Evolutionary conservation across 2,888 invertebrate species (phyloP), one percentile per base, ranked within the genome.

Genomic region (Erebia epiphron): DNA sequence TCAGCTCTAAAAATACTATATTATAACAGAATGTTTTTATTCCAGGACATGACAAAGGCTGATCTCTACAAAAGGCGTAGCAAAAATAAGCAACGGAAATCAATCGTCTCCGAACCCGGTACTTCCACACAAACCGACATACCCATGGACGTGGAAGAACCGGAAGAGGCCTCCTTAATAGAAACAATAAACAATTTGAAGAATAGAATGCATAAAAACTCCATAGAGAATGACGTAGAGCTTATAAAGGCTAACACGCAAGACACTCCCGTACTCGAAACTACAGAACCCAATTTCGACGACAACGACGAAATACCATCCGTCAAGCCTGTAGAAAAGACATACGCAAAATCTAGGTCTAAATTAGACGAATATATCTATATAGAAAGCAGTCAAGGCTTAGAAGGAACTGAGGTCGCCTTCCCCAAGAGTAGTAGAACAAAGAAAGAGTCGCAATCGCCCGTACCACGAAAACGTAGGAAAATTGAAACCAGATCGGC

Each of bases 21-120:
- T 35, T 35, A 35, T 41, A 16, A 43, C 1, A 26, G 58, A 13
- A 26, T 50, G 14, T 18, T 7, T 62, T 8, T 62, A 18, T 71
- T 74, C 65, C 52, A 93, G 92, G 92, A 93, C 78, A 92, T 92
- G 92, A 92, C 92, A 68, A 91, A 92, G 82, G 92, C 92, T 0
- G 91, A 92, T 14, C 84, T 93, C 0, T 92, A 92, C 86, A 91
- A 92, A 71, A 90, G 92, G 1, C 83, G 92, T 43, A 90, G 83
- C 81, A 93, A 92, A 76, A 91, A 85, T 81, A 92, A 90, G 75
- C 89, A 85, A 54, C 78, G 89, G 4, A 79, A 83, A 16, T 88
- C 88, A 0, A 85, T 84, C 76, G 73, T 79, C 0, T 84, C 86
- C 2, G 88, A 88, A 56, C 81, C 88, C 0, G 78, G 81, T 1